Conservation (phyloP, 2,113 vertebrate species). For the Cranoglanis bouderius region DNA sequence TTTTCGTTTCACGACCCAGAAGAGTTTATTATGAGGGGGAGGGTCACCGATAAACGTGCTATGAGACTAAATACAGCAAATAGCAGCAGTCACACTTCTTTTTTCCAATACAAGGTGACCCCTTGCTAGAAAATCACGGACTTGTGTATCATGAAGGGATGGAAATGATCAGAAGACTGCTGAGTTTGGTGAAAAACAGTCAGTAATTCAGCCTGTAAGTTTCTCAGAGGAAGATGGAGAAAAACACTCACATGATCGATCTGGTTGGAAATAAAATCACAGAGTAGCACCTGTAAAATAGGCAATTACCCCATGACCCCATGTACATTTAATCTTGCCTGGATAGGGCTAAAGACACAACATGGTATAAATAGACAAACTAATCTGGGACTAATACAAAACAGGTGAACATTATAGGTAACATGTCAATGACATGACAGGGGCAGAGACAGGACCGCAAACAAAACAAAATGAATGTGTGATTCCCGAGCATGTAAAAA, state of each 20-base stretch:
- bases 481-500: too few species aligned
- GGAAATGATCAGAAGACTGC: neutral
- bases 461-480: too few species aligned
- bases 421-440: neutral
- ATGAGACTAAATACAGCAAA: neutral
- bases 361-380: neutral
- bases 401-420: neutral
- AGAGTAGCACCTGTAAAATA: neutral
- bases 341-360: neutral
- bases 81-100: neutral
- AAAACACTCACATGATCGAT: neutral
- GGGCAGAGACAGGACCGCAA: neutral
- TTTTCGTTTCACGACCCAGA: neutral
- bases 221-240: neutral
- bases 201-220: neutral
- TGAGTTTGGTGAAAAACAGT: neutral
- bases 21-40: neutral
- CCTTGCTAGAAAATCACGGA: neutral
- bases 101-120: neutral
- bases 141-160: neutral
- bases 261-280: neutral
- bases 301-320: neutral
- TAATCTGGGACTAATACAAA: neutral
- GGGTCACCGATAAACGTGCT: neutral
- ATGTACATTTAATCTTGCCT: neutral